phyloP scores from a whole-genome alignment of 2,113 vertebrate genomes.

The Myodes glareolus region DNA sequence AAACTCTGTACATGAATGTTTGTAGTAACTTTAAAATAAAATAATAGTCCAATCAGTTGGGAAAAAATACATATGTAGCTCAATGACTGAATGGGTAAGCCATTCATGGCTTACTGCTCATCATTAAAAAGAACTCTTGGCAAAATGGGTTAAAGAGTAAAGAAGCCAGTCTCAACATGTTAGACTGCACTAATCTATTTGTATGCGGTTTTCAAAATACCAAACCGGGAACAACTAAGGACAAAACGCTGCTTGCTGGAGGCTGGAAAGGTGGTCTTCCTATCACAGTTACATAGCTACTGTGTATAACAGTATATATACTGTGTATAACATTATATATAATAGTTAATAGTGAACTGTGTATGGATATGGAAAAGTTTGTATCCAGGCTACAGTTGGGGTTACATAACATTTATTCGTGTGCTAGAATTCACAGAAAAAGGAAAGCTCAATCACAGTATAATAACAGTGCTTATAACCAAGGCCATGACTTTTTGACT shows the following conservation, averaged over 20 bases:
- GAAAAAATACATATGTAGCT: not conserved
- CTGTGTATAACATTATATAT: too few relatives aligned
- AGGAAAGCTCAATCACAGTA: not conserved
- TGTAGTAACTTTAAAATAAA: not conserved
- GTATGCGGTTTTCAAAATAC: not conserved
- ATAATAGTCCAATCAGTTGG: not conserved
- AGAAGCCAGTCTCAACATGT: slow-evolving; percentile 6
- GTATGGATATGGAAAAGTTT: not conserved
- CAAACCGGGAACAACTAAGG: not conserved
- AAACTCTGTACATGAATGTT: not conserved
- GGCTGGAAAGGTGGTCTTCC: not conserved
- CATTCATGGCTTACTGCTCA: not conserved
- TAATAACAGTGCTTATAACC: not conserved
- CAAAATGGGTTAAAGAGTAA: not conserved
- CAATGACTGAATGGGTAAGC: not conserved
- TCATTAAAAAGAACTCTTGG: not conserved
- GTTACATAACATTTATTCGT: not conserved
- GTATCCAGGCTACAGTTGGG: not conserved
- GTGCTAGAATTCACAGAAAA: not conserved
- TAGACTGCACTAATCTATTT: not conserved
- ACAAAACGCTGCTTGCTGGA: not conserved
- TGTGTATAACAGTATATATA: too few relatives aligned
- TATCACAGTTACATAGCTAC: not conserved
- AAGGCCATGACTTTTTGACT: slow-evolving; percentile 2
- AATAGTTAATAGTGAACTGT: not conserved